Conservation (phyloP, 2,888 invertebrate species). For the Dromius quadrimaculatus region DNA sequence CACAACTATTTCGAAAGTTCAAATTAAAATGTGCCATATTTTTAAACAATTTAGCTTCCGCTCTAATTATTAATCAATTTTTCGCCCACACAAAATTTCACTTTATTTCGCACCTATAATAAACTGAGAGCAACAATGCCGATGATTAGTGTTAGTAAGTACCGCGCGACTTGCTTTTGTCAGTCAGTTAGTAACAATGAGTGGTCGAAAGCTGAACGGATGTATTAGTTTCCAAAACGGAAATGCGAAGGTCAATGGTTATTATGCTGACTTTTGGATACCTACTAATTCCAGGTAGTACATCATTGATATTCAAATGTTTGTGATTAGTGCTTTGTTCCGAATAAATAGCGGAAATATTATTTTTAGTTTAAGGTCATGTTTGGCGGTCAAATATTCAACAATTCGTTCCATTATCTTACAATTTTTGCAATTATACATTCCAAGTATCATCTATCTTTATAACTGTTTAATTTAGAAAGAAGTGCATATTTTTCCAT, state of each 20-base stretch:
- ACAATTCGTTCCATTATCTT: too few species aligned
- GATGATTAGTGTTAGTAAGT: not conserved
- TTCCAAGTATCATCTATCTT: too few species aligned
- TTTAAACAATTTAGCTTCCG: too few species aligned
- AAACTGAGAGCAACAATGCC: conserved; percentile 18
- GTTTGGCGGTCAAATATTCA: too few species aligned
- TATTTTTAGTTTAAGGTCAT: too few species aligned
- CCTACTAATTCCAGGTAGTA: conserved; percentile 29
- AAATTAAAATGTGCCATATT: not conserved
- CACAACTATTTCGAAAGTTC: not conserved
- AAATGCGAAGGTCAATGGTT: not conserved
- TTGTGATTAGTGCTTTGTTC: too few species aligned
- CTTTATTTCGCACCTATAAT: conserved; percentile 9
- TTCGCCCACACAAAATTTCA: not conserved
- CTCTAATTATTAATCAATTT: too few species aligned
- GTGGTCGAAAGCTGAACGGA: not conserved
- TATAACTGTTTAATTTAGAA: too few species aligned
- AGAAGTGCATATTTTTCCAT: too few species aligned
- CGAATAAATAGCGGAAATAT: too few species aligned
- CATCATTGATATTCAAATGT: too few species aligned
- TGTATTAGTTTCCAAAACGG: not conserved
- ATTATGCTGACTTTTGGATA: conserved; percentile 29
- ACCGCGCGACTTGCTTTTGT: conserved; percentile 8
- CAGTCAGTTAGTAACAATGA: conserved; percentile 34
- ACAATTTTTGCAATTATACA: too few species aligned